Conservation (phyloP, 2,888 invertebrate genomes). For the Leucozona laternaria region DNA sequence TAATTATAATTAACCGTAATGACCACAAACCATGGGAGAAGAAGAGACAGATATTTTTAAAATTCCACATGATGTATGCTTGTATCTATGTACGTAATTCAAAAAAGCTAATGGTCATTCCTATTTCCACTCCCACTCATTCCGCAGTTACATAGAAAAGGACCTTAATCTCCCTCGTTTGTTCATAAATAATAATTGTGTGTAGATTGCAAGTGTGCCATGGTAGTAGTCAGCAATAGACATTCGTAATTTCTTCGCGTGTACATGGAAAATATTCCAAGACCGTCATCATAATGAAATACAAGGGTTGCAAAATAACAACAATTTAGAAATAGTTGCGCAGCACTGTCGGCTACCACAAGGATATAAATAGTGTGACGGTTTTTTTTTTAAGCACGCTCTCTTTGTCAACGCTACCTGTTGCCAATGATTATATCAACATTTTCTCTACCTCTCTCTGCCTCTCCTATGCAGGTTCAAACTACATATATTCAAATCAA, state of each 20-base stretch:
- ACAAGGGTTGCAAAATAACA: conserved; percentile 1
- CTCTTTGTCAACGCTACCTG: conserved; percentile 65
- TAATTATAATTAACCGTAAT: conserved; percentile 46
- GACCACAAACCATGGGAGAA: background rate
- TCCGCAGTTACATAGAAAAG: conserved; percentile 14
- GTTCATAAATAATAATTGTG: conserved; percentile 68
- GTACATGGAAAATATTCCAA: conserved; percentile 61
- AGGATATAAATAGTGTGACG: conserved; percentile 62
- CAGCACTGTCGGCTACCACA: conserved; percentile 47
- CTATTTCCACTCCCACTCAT: background rate
- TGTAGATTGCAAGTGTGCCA: conserved; percentile 47
- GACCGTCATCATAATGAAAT: conserved; percentile 49
- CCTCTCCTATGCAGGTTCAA: background rate
- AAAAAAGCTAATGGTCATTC: conserved; percentile 9
- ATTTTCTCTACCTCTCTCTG: background rate
- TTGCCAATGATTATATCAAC: conserved; percentile 34
- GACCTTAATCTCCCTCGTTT: background rate
- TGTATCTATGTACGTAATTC: conserved; percentile 1
- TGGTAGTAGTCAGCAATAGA: conserved; percentile 18
- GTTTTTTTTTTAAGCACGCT: conserved; percentile 49
- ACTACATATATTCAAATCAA: background rate
- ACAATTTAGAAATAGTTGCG: conserved; percentile 20
- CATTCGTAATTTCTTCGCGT: conserved; percentile 57
- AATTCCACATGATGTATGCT: conserved; percentile 10
- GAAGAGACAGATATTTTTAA: conserved; percentile 18